A percentile compares a stretch with the other conserved stretches of the same genome.
phyloP scores from a whole-genome alignment of 1,140 invertebrate genomes.

The Glossosoma conforme region DNA sequence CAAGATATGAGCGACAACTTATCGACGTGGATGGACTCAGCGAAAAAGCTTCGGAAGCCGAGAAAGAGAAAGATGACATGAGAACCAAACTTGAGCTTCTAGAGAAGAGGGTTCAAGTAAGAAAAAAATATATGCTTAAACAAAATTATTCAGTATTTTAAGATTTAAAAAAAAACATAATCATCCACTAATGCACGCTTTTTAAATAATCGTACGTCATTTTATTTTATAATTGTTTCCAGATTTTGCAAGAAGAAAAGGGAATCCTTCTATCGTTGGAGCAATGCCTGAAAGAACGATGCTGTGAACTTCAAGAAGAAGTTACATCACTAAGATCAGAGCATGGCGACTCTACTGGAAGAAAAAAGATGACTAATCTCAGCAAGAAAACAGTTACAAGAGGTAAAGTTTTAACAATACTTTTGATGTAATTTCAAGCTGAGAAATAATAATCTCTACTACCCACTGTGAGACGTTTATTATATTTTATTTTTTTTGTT shows the following conservation, averaged over 20 bases:
- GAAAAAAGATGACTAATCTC: slow-evolving; percentile 40
- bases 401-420: slow-evolving; percentile 41
- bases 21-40: slow-evolving; percentile 65
- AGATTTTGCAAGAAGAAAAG: slow-evolving; percentile 77
- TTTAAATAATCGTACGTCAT: too few relatives aligned
- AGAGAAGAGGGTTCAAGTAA: slow-evolving; percentile 65
- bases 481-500: slow-evolving; percentile 7
- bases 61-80: slow-evolving; percentile 55
- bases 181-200: too few relatives aligned
- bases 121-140: too few relatives aligned
- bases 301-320: slow-evolving; percentile 61
- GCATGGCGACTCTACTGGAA: slow-evolving; percentile 43
- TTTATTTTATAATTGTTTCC: slow-evolving; percentile 33
- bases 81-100: slow-evolving; percentile 61
- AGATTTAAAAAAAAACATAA: too few relatives aligned
- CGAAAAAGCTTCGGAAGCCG: slow-evolving; percentile 50
- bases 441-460: too few relatives aligned
- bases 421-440: too few relatives aligned
- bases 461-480: too few relatives aligned
- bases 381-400: slow-evolving; percentile 47
- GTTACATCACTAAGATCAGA: slow-evolving; percentile 47
- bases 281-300: slow-evolving; percentile 69
- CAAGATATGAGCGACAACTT: slow-evolving; percentile 63
- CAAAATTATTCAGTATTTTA: too few relatives aligned
- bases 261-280: slow-evolving; percentile 69